phyloP scores from a whole-genome alignment of 2,888 invertebrate species.

The Diarsia rubi region DNA sequence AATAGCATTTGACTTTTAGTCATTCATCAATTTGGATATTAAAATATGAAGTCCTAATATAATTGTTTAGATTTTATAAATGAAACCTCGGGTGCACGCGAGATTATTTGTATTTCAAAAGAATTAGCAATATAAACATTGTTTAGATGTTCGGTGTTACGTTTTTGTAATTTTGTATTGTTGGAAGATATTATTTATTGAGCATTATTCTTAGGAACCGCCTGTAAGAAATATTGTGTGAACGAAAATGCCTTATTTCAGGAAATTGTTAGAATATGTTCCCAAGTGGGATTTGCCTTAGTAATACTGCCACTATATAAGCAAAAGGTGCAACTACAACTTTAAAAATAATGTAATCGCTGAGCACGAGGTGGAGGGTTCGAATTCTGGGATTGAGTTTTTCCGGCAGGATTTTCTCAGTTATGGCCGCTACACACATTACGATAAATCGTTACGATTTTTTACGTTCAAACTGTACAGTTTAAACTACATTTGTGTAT shows the following conservation, averaged over 20 bases:
- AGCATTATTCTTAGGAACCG: constrained; percentile 54
- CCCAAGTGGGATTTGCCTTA: not conserved
- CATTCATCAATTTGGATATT: constrained; percentile 12
- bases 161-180: constrained; percentile 35
- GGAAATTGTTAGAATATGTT: not conserved
- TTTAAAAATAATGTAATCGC: not conserved
- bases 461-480: too few relatives aligned
- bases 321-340: not conserved
- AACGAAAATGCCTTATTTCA: not conserved
- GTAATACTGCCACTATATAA: not conserved
- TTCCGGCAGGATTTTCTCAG: not conserved
- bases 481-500: too few relatives aligned
- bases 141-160: constrained; percentile 30
- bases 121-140: constrained; percentile 23
- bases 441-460: too few relatives aligned
- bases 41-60: constrained; percentile 16
- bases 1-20: too few relatives aligned
- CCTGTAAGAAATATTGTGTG: constrained; percentile 51
- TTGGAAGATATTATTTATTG: constrained; percentile 38
- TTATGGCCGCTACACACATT: too few relatives aligned
- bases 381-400: not conserved
- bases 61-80: constrained; percentile 23
- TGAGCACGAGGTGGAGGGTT: not conserved
- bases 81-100: constrained; percentile 18
- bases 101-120: constrained; percentile 47